Base-by-base conservation (phyloP, 2,888 invertebrate species). In the Plagodis pulveraria region DNA sequence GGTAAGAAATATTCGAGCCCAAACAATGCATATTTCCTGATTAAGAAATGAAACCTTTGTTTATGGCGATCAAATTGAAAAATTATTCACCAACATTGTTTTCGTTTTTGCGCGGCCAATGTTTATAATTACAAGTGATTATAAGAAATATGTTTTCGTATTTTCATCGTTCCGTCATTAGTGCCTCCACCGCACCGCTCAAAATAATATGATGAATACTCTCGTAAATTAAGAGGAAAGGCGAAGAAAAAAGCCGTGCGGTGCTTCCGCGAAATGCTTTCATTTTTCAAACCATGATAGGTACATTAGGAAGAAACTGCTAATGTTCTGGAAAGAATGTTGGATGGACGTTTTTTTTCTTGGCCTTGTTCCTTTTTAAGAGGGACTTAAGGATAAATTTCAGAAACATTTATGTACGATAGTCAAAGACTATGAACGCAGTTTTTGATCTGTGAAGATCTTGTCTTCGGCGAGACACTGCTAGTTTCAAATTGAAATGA, bases 281-380 rank as follows among this genome's bases (percentile, higher is more conserved):
- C 81, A 83, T 83, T 83, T 84, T 80, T 81, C 83, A 82, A 76
- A 69, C 68, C 79, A 74, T 80, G 81, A 80, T 82, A 77, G 81
- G 74, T 80, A 84, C 81, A 81, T 85, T 84, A 81, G 72, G 76
- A 74, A 73, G 78, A 76, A 79, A 81, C 80, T 83, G 81, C 80
- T 80, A 83, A 84, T 83, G 83, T 81, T 79, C 71, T 76, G 80
- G 79, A 80, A 81, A 67, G 63, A 76, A 73, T 71, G 69, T 67
- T 77, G 71, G 72, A 66, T 75, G 65, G 50, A 67, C 67, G 71
- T 72, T 71, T 73, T 50, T 74, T 73, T 55, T 34, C n/a, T 50
- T 54, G 5, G 33, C 12, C 32, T 58, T 54, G 12, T n/a, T 50
- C 62, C 57, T 55, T 63, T 22, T 58, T 63, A 22, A 50, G 22